Percentiles rank a stretch among this genome's conserved stretches.
phyloP scores from a whole-genome alignment of 2,888 invertebrate genomes.

The Platycheirus albimanus region DNA sequence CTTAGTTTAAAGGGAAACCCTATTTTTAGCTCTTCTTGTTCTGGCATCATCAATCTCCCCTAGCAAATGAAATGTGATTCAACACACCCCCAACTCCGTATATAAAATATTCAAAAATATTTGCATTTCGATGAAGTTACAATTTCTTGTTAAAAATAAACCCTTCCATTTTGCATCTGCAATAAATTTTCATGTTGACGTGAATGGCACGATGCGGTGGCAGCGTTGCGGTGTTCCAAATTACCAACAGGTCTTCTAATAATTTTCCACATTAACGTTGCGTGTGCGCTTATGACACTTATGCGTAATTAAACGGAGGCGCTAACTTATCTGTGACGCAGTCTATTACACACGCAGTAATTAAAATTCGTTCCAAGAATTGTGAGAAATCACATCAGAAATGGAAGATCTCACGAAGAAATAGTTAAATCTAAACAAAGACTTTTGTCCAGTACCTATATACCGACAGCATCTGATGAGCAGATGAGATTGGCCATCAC shows the following conservation, averaged over 20 bases:
- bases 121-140: background rate
- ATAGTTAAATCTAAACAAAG: background rate
- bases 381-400: too few species aligned
- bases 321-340: conserved; percentile 68
- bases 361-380: conserved; percentile 56
- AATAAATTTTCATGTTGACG: too few species aligned
- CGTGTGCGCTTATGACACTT: conserved; percentile 67
- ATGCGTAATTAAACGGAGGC: conserved; percentile 60
- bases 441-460: background rate
- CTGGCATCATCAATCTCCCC: too few species aligned
- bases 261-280: conserved; percentile 47
- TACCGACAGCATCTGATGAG: too few species aligned
- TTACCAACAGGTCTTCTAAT: conserved; percentile 31
- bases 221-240: background rate
- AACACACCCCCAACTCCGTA: background rate
- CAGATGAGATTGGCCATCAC: conserved; percentile 25
- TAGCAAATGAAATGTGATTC: conserved; percentile 48
- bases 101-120: background rate
- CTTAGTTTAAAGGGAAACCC: too few species aligned
- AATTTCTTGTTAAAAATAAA: background rate
- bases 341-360: conserved; percentile 59
- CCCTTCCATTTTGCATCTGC: background rate
- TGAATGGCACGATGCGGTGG: too few species aligned
- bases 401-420: background rate
- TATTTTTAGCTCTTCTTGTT: too few species aligned